Conservation (phyloP, 1,140 invertebrate genomes). For the Drosophila erecta region DNA sequence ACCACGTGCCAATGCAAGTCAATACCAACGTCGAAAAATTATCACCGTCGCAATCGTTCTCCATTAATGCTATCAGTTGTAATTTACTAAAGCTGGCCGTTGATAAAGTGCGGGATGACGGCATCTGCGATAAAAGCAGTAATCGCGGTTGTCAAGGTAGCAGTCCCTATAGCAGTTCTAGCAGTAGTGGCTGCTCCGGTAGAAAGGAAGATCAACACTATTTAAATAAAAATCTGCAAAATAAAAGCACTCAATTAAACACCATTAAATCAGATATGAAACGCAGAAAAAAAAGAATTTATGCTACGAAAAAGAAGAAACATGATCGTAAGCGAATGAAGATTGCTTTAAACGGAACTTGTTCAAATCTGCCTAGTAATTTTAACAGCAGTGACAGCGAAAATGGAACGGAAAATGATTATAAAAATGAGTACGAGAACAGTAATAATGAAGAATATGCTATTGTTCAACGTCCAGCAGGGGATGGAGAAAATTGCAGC, state of each 20-base stretch:
- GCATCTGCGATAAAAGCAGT: background rate
- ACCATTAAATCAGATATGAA: conserved; percentile 33
- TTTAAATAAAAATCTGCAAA: conserved; percentile 40
- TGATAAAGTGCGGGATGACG: conserved; percentile 1
- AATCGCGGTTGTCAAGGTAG: background rate
- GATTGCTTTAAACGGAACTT: conserved; percentile 52
- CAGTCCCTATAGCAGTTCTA: conserved; percentile 21
- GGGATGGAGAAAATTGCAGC: conserved; percentile 5
- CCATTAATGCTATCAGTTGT: conserved; percentile 19
- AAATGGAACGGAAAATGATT: conserved; percentile 27
- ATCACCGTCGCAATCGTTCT: background rate
- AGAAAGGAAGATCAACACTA: conserved; percentile 40
- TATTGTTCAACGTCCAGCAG: conserved; percentile 48
- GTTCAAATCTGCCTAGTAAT: conserved; percentile 29
- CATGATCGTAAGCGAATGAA: conserved; percentile 52
- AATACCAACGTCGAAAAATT: background rate
- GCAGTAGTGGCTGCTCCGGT: conserved; percentile 47
- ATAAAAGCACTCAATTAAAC: conserved; percentile 13
- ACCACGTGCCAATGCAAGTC: conserved; percentile 1
- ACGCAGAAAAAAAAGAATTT: conserved; percentile 25
- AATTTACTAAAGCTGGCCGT: conserved; percentile 52
- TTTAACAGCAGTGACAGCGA: conserved; percentile 48
- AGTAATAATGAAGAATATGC: conserved; percentile 60
- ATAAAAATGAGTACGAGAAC: conserved; percentile 33
- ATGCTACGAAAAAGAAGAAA: conserved; percentile 8